A percentile compares a stretch with the other conserved stretches of the same genome.
Evolutionary conservation across 2,113 vertebrate species (phyloP).

Genomic region (Phaetusa simplex): DNA sequence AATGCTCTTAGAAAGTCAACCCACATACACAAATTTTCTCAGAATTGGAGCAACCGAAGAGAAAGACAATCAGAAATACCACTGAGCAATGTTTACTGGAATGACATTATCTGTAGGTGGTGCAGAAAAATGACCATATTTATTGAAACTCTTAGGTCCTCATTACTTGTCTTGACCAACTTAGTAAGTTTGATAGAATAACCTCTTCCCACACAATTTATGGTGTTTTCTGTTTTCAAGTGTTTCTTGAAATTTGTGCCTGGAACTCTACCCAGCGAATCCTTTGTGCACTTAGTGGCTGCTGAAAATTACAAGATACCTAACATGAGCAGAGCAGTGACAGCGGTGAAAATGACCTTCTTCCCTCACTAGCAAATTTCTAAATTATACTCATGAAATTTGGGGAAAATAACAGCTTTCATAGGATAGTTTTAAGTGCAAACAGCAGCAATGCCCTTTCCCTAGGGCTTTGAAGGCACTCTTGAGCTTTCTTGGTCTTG

Average conservation of each 20-base stretch:
- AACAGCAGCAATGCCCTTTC: not conserved
- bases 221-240: not conserved
- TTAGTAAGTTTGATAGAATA: not conserved
- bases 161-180: not conserved
- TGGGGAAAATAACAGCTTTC: not conserved
- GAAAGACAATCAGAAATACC: not conserved
- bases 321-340: not conserved
- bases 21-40: not conserved
- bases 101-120: not conserved
- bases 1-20: not conserved
- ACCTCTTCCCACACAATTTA: not conserved
- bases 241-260: not conserved
- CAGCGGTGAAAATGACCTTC: not conserved
- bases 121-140: not conserved
- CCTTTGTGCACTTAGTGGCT: not conserved
- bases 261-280: not conserved
- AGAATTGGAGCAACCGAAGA: not conserved
- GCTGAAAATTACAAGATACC: not conserved
- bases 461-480: not conserved
- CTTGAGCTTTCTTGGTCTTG: not conserved
- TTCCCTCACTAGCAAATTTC: not conserved
- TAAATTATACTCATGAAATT: not conserved
- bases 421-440: not conserved
- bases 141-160: not conserved
- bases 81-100: not conserved